Conservation (phyloP, 1,140 invertebrate species). For the Drosophila neocordata region DNA sequence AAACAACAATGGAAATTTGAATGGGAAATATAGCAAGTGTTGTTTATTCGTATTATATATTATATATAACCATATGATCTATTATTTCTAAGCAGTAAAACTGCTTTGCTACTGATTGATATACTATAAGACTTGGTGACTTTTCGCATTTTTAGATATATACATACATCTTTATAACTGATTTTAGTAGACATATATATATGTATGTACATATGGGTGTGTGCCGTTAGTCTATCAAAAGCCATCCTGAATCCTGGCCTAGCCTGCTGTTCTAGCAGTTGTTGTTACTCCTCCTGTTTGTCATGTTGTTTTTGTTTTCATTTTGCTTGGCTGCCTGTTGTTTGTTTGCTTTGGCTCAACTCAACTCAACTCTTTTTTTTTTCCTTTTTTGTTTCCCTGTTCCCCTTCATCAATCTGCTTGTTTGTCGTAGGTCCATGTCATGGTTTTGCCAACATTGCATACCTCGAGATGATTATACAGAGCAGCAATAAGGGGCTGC, state of each 20-base stretch:
- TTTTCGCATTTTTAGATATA: neutral
- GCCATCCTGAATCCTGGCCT: slow-evolving; percentile 26
- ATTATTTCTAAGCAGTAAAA: too few relatives aligned
- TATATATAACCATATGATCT: too few relatives aligned
- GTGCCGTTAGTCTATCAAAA: slow-evolving; percentile 52
- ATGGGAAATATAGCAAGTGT: too few relatives aligned
- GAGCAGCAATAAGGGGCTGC: slow-evolving; percentile 15
- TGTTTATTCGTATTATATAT: too few relatives aligned
- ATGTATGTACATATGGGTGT: neutral
- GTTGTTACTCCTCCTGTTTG: slow-evolving; percentile 33
- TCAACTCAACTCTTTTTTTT: neutral
- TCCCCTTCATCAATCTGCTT: neutral
- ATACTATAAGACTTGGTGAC: neutral
- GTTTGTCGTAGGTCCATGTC: slow-evolving; percentile 20
- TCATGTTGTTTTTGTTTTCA: slow-evolving; percentile 47
- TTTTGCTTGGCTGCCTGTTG: slow-evolving; percentile 49
- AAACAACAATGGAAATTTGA: too few relatives aligned
- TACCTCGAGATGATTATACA: slow-evolving; percentile 60
- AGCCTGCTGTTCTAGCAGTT: neutral
- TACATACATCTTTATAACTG: too few relatives aligned
- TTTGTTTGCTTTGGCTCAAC: slow-evolving; percentile 50
- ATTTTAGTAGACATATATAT: neutral
- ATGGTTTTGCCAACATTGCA: slow-evolving; percentile 52
- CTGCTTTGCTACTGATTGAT: too few relatives aligned
- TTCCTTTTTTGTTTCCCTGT: neutral